Evolutionary conservation across 2,888 invertebrate genomes (phyloP).

Genomic region (Phoronis australis): DNA sequence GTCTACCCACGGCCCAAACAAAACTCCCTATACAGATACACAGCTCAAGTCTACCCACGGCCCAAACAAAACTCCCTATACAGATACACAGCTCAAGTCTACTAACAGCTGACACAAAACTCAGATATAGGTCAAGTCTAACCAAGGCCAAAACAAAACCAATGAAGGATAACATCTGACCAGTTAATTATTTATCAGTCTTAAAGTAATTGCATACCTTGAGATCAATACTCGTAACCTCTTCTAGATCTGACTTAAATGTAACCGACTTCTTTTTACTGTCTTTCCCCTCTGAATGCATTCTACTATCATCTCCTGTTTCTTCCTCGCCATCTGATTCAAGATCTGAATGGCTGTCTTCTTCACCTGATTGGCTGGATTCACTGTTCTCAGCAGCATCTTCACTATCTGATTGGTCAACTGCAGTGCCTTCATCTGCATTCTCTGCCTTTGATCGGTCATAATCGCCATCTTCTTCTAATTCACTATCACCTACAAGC

Average conservation of each 20-base stretch:
- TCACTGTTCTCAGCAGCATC: constrained; percentile 42
- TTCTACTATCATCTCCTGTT: constrained; percentile 2
- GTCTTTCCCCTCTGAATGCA: background rate
- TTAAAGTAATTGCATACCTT: background rate
- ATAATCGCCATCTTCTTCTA: constrained; percentile 16
- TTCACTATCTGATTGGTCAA: constrained; percentile 49
- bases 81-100: too few species aligned
- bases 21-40: too few species aligned
- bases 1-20: too few species aligned
- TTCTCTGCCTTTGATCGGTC: constrained; percentile 14
- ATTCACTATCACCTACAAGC: constrained; percentile 11
- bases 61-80: too few species aligned
- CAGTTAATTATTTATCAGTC: too few species aligned
- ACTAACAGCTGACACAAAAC: too few species aligned
- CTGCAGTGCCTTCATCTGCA: constrained; percentile 12
- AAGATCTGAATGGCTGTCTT: constrained; percentile 5
- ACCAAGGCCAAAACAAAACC: too few species aligned
- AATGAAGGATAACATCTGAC: too few species aligned
- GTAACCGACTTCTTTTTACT: too few species aligned
- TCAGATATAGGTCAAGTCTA: too few species aligned
- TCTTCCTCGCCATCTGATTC: constrained; percentile 4
- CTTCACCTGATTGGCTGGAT: constrained; percentile 6
- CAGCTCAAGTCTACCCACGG: too few species aligned
- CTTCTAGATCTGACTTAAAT: too few species aligned
- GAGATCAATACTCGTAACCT: background rate